Evolutionary conservation across 2,113 vertebrate genomes (phyloP).

Genomic region (Triplophysa rosa): DNA sequence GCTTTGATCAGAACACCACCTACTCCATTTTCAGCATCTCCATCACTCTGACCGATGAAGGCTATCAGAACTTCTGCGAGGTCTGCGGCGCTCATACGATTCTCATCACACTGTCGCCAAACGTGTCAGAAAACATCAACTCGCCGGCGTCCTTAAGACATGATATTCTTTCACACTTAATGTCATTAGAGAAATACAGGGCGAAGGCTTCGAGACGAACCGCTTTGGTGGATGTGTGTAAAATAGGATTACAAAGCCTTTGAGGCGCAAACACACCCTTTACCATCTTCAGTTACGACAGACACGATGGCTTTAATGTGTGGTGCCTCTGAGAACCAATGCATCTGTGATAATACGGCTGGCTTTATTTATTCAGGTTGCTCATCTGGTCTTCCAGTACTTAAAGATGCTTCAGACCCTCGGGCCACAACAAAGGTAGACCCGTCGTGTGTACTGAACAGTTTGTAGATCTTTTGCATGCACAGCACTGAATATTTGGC

Average conservation of each 20-base stretch:
- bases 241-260: constrained; percentile 35
- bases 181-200: constrained; percentile 7
- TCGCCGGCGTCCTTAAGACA: neutral
- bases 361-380: constrained; percentile 75
- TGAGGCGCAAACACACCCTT: constrained; percentile 30
- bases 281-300: constrained; percentile 3
- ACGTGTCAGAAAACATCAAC: neutral
- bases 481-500: neutral
- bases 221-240: constrained; percentile 26
- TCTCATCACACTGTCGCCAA: neutral
- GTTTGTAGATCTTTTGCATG: neutral
- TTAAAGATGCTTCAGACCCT: constrained; percentile 92
- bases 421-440: constrained; percentile 88
- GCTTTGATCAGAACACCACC: constrained; percentile 95
- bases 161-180: constrained; percentile 35
- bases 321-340: neutral
- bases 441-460: neutral
- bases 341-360: constrained; percentile 19
- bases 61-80: constrained; percentile 93
- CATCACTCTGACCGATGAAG: constrained; percentile 92
- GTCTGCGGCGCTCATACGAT: constrained; percentile 63
- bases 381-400: constrained; percentile 93
- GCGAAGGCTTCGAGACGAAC: neutral
- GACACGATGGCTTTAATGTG: neutral
- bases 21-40: constrained; percentile 97